Evolutionary conservation across 2,797 vertebrate species (phyloP), one percentile per base, ranked within the genome.

Genomic region (Melanotaenia boesemani): DNA sequence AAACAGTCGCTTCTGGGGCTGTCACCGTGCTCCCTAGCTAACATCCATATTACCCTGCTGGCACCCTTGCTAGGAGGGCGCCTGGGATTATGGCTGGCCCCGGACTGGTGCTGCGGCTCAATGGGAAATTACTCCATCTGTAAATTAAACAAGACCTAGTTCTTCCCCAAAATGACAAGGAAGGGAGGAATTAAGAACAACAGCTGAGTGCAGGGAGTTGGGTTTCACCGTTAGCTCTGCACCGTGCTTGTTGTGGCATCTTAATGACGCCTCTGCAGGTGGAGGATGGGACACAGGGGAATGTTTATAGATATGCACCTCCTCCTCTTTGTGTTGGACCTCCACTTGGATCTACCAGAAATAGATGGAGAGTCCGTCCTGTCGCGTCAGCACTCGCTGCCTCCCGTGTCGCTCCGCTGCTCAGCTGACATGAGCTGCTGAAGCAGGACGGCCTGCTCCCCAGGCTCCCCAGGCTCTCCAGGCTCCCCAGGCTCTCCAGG

Each of bases 31-130:
- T 86, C 86, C 88, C 75, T 71, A 69, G 84, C 86, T 91, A 88
- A 91, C 91, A 93, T 94, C 91, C 90, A 93, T 93, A 93, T 94
- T 90, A 93, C 90, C 91, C 90, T 60, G n/a, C 84, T 26, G 75
- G 85, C 81, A 85, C 88, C 88, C 89, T 79, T 34, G 64, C 83
- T 56, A 88, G 91, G 92, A 84, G 91, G 92, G 84, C 73, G 79
- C 77, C 78, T 80, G 80, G 90, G 89, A 89, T 84, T 91, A 79
- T 6, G 72, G 73, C 69, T 50, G 44, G 65, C 46, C 87, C 77
- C 46, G 69, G 83, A 76, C 67, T 36, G 5, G 22, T n/a, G 18
- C 9, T 54, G 66, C 76, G 70, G 71, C 84, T 74, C 86, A 87
- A 64, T n/a, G 67, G 84, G 74, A 87, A 81, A 86, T 81, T 55